phyloP scores from a whole-genome alignment of 2,797 vertebrate genomes.

The Gambelia wislizenii region DNA sequence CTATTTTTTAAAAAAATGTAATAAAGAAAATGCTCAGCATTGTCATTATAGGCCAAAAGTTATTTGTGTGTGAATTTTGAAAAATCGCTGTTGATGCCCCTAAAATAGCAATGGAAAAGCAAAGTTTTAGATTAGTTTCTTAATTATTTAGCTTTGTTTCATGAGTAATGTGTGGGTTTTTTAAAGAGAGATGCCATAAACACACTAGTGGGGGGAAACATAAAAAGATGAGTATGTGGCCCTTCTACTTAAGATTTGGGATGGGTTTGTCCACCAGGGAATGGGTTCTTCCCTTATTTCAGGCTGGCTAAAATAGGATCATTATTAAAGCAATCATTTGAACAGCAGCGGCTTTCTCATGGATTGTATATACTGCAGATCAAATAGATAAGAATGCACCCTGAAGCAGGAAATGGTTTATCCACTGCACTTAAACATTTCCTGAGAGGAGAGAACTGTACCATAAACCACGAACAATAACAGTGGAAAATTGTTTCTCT shows the following conservation, averaged over 20 bases:
- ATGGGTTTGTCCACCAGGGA: background rate
- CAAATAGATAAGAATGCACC: background rate
- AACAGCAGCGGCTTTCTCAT: background rate
- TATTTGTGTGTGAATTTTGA: background rate
- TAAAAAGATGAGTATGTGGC: background rate
- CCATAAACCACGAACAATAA: background rate
- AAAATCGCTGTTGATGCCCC: background rate
- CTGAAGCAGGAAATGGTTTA: background rate
- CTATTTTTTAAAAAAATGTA: background rate
- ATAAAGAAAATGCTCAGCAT: background rate
- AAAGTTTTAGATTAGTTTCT: background rate
- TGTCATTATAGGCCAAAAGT: background rate
- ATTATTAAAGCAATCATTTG: background rate
- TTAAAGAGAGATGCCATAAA: no score
- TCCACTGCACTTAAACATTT: rapidly evolving
- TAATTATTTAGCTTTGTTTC: background rate
- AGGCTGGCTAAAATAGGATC: background rate
- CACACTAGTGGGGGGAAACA: background rate
- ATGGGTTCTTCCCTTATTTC: background rate
- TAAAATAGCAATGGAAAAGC: background rate
- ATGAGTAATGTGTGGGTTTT: background rate
- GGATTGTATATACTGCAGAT: slow-evolving; percentile 15
- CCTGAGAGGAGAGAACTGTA: background rate
- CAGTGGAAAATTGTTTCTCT: background rate
- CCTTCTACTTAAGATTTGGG: background rate